Evolutionary conservation across 2,888 invertebrate genomes (phyloP).

Genomic region (Miltochrista miniata): DNA sequence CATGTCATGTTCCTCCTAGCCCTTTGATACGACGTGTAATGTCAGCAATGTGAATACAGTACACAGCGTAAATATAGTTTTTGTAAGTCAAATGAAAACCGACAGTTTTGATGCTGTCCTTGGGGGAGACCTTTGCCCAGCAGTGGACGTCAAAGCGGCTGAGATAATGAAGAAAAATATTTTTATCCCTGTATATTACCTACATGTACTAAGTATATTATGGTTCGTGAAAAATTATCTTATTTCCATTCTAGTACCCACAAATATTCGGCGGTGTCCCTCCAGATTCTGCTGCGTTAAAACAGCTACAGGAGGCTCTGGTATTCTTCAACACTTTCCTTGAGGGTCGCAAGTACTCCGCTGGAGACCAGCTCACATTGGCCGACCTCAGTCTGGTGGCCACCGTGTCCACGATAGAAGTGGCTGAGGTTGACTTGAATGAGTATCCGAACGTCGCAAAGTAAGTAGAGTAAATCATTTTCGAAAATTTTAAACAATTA

Average conservation of each 20-base stretch:
- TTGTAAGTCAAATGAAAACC: too few species aligned
- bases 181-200: not conserved
- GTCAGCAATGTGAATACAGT: too few species aligned
- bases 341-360: slow-evolving; percentile 85
- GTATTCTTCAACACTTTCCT: slow-evolving; percentile 87
- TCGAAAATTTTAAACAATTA: too few species aligned
- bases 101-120: too few species aligned
- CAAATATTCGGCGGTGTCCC: slow-evolving; percentile 79
- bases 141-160: too few species aligned
- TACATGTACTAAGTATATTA: not conserved
- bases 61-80: too few species aligned
- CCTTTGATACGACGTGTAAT: too few species aligned
- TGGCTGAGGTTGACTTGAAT: slow-evolving; percentile 83
- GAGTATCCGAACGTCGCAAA: slow-evolving; percentile 70
- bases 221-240: too few species aligned
- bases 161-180: too few species aligned
- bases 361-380: slow-evolving; percentile 87
- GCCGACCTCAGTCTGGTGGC: slow-evolving; percentile 88
- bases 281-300: slow-evolving; percentile 82
- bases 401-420: slow-evolving; percentile 86
- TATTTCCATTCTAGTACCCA: slow-evolving; percentile 73
- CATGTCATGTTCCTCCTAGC: too few species aligned
- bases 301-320: slow-evolving; percentile 86
- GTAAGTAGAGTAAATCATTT: slow-evolving; percentile 24
- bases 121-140: too few species aligned